phyloP scores from a whole-genome alignment of 2,113 vertebrate species.

The Corythaeola cristata region DNA sequence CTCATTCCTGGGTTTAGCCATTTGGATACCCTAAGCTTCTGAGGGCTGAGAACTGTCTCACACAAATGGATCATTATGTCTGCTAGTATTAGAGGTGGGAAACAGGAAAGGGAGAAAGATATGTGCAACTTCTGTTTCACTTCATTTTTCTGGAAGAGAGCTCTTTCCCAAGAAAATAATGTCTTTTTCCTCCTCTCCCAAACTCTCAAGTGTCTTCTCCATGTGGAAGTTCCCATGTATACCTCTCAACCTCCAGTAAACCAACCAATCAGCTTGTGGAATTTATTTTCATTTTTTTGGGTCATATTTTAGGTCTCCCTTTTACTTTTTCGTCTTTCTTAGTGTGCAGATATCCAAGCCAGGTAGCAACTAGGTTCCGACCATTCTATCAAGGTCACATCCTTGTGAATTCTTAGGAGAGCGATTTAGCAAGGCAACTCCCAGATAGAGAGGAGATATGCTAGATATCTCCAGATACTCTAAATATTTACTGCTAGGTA shows the following conservation, averaged over 20 bases:
- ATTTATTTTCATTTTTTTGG: not conserved
- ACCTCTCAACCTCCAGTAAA: not conserved
- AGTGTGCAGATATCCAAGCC: not conserved
- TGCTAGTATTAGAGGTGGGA: not conserved
- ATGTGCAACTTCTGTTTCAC: not conserved
- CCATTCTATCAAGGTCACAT: not conserved
- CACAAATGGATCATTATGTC: not conserved
- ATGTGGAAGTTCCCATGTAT: not conserved
- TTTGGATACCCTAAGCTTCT: not conserved
- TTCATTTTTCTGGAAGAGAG: not conserved
- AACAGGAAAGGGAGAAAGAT: not conserved
- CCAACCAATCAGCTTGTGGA: not conserved
- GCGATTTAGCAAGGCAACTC: not conserved
- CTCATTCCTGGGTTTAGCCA: not conserved
- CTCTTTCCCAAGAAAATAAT: not conserved
- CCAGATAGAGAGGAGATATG: not conserved
- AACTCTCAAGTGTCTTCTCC: not conserved
- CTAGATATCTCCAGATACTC: not conserved
- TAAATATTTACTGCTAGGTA: not conserved
- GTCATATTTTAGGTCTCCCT: not conserved
- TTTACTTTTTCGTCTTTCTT: not conserved
- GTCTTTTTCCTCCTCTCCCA: not conserved
- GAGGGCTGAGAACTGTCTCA: not conserved
- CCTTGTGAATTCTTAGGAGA: not conserved
- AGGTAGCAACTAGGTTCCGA: not conserved